Evolutionary conservation across 1,140 invertebrate species (phyloP), one percentile per base, ranked within the genome.

Genomic region (Zaprionus lachaisei): DNA sequence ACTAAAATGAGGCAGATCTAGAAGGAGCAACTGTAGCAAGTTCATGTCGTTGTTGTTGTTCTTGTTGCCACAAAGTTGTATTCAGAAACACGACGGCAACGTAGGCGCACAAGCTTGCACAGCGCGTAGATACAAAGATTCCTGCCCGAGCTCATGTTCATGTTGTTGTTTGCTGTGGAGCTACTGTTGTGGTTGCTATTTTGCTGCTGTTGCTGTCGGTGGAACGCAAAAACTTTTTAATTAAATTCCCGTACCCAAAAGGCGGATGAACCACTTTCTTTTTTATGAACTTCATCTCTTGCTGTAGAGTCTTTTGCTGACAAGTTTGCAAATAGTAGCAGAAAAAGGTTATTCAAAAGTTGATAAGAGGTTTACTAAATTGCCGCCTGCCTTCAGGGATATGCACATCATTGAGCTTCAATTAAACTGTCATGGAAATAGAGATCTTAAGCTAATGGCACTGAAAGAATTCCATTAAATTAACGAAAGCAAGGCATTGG

Each of bases 201-300:
- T 56, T 51, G 28, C 54, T 76, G 20, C 20, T 51, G 47, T 63
- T 73, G 64, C 34, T 58, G 64, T 37, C 68, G 67, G 64, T 58
- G 72, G 54, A 82, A 81, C 77, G 72, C 66, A 83, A 74, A 85
- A 86, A 86, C 70, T 80, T 86, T 86, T 86, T 86, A 86, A 89
- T 86, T 86, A 80, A 86, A 86, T 89, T 86, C 77, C 73, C 73
- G 57, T 76, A 63, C 80, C 67, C 71, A 47, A 28, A 62, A 24
- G 38, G 60, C 17, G 71, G 75, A 51, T 14, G 67, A 70, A 51
- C 55, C 69, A 71, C 63, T 77, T 77, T 56, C 72, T 74, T 81
- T 79, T 61, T 80, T 80, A 68, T 68, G 26, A 68, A 60, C 47
- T 49, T 12, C 38, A 9, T 12, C n/a, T 49, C 24, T 20, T 38